A percentile compares a stretch with the other conserved stretches of the same genome.
These are phyloP conservation scores for Aplysina aerophoba DNA, from an alignment of 37 sponge, comb jelly and placozoan species.

Conservation along the genomic window DNA sequence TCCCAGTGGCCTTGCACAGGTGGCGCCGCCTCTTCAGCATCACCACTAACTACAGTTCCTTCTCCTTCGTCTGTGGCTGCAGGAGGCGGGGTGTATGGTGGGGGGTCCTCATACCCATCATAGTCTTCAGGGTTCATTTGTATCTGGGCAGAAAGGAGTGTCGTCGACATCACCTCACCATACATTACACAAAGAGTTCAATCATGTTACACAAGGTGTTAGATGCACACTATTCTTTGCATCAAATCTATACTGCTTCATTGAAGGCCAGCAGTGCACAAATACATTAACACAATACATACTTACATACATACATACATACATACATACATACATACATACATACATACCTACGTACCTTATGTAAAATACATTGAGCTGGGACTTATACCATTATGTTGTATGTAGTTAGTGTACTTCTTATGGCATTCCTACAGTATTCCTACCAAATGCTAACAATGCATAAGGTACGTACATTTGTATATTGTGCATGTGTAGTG, in stretches of 20 bases:
- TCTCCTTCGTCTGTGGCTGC: slow-evolving; percentile 31
- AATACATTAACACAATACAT: neutral
- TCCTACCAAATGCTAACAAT: neutral
- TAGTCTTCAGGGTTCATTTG: slow-evolving; percentile 75
- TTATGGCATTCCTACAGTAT: neutral
- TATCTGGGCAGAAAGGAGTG: slow-evolving; percentile 60
- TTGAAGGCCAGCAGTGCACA: neutral
- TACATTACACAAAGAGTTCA: too few species aligned
- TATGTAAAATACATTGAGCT: too few species aligned
- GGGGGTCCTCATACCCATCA: slow-evolving; percentile 58
- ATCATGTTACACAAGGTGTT: too few species aligned
- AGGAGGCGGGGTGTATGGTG: slow-evolving; percentile 10
- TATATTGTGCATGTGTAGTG: neutral
- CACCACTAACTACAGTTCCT: neutral
- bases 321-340: neutral
- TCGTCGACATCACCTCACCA: slow-evolving; percentile 70
- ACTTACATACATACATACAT: neutral
- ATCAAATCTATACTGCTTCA: neutral
- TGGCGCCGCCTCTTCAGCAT: slow-evolving; percentile 22
- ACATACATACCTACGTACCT: neutral
- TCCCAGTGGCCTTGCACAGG: slow-evolving; percentile 86
- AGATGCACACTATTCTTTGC: neutral
- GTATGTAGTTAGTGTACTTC: neutral
- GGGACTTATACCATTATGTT: neutral
- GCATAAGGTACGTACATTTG: neutral